Conservation (phyloP, 1,140 invertebrate species). For the Aphaenogaster ashmeadi region DNA sequence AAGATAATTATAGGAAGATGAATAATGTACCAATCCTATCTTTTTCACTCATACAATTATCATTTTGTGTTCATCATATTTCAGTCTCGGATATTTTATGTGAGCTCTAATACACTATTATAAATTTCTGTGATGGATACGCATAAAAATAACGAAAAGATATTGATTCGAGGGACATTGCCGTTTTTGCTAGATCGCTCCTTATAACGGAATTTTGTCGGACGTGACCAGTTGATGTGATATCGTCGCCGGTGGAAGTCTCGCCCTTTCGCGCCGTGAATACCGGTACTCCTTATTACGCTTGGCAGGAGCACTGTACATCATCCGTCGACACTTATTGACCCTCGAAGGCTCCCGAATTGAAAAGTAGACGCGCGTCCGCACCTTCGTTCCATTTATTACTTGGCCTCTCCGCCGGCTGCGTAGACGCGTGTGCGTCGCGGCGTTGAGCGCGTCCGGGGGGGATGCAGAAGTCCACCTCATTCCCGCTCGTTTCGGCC, state of each 20-base stretch:
- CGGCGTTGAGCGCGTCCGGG: constrained; percentile 10
- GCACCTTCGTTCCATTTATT: constrained; percentile 81
- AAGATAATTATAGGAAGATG: neutral
- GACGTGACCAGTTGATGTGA: constrained; percentile 36
- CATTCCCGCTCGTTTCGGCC: constrained; percentile 62
- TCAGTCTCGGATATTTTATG: neutral
- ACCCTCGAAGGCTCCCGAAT: constrained; percentile 81
- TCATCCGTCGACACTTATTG: constrained; percentile 85
- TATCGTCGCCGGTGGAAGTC: neutral
- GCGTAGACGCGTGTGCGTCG: constrained; percentile 43
- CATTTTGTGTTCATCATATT: neutral
- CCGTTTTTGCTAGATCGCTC: neutral
- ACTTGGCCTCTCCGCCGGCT: constrained; percentile 67
- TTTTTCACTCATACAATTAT: neutral
- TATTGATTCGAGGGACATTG: neutral
- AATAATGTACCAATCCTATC: neutral
- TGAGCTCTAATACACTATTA: neutral
- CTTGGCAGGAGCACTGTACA: constrained; percentile 74
- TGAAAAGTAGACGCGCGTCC: constrained; percentile 83
- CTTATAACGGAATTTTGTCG: constrained; percentile 16
- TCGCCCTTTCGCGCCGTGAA: constrained; percentile 30
- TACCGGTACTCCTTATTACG: constrained; percentile 79
- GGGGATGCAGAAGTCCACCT: constrained; percentile 60
- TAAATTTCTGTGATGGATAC: neutral
- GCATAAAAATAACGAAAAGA: neutral